Evolutionary conservation across 1,140 invertebrate species (phyloP), one percentile per base, ranked within the genome.

Genomic region (Paralvinella palmiformis): DNA sequence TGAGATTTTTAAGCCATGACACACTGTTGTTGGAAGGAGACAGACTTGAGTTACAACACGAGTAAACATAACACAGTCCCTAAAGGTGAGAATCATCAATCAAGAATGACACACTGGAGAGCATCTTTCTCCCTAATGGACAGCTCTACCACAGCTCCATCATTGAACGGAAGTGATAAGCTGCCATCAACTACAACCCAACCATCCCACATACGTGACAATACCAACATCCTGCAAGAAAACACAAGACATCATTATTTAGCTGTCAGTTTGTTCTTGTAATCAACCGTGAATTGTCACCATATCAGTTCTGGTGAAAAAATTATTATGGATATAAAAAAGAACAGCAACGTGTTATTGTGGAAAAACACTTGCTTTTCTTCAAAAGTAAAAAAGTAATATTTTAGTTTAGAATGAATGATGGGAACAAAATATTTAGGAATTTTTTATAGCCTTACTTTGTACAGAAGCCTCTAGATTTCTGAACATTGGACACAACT

Each of bases 121-220:
- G 91, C 87, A 82, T 98, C 94, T 75, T 94, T 88, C 0, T 90
- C 88, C 69, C 87, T 80, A 31, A 90, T 88, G 81, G 95, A 90
- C 13, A 99, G 79, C 24, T 88, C 75, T 0, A 91, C 94, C 68
- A 88, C 85, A 0, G 93, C 89, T 2, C 96, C 96, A 76, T 96
- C 92, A 81, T 97, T 97, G 79, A 98, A 98, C 0, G 87, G 86
- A 74, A 93, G 94, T 0, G 91, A 93, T 7, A 96, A 87, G 59
- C 93, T 92, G 22, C 96, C 96, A 81, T 99, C 96, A n/a, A 99
- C 87, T 0, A 98, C 95, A 13, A 98, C 81, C 75, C 89, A 89
- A 0, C 93, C 96, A 82, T 98, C 93, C 66, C 89, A 90, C 83
- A 96, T 98, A 61, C 92, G 86, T 1, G 94, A 98, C 72, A 87